Evolutionary conservation across 2,113 vertebrate species (phyloP).

Genomic region (Hypocryptadius cinnamomeus): DNA sequence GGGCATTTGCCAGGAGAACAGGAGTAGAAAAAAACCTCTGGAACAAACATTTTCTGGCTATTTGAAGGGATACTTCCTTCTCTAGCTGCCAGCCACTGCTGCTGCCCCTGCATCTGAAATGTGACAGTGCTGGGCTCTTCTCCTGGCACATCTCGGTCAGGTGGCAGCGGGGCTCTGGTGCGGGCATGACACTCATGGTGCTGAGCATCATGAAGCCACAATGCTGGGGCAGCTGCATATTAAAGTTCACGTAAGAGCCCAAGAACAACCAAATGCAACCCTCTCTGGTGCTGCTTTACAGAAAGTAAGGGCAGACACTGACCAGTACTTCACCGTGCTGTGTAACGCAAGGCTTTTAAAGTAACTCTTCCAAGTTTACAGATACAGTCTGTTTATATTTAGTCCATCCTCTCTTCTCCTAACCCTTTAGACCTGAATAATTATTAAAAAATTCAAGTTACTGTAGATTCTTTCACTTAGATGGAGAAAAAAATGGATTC

Average conservation of each 20-base stretch:
- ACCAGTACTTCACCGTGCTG: neutral
- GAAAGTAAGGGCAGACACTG: neutral
- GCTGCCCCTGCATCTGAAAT: neutral
- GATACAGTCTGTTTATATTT: neutral
- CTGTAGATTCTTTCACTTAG: neutral
- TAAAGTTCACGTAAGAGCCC: accelerated
- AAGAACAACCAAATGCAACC: neutral
- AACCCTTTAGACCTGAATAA: neutral
- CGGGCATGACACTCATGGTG: accelerated
- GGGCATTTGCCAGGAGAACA: neutral
- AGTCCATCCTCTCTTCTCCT: neutral
- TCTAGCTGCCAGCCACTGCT: neutral
- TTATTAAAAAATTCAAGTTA: neutral
- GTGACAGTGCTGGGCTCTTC: accelerated
- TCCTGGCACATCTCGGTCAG: neutral
- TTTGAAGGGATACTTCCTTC: neutral
- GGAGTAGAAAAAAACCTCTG: neutral
- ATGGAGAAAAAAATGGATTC: neutral
- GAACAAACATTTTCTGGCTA: neutral
- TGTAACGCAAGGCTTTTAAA: neutral
- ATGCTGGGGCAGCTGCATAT: neutral
- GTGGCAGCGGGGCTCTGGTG: accelerated
- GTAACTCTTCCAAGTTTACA: neutral
- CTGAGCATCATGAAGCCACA: neutral
- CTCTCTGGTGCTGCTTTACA: neutral